Base-by-base conservation (phyloP, 1,140 invertebrate genomes). In the Lysiphlebus fabarum region DNA sequence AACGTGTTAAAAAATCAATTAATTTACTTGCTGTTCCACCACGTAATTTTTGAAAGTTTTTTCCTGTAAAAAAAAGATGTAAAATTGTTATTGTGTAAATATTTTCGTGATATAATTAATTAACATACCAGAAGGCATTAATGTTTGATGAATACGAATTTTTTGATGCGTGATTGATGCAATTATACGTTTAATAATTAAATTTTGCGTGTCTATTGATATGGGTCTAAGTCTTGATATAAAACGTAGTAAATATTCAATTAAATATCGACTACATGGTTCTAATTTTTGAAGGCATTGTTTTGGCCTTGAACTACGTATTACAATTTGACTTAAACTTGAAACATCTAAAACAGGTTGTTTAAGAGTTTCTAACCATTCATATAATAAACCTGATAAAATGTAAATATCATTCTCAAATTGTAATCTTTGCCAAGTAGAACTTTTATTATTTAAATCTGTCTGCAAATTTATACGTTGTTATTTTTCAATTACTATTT, bases 221-320 rank as follows among this genome's bases (percentile, higher is more conserved):
- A 87, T 76, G 1, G 86, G 86, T 43, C 85, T 81, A 9, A 91
- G 74, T 59, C 88, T 83, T 10, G 81, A 84, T 9, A 90, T 67
- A 68, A 91, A 89, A 43, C 85, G 81, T 6, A 90, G 73, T n/a
- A 91, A 68, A 71, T 91, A 91, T 70, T 91, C 89, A 11, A 90
- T 63, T 4, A 89, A 80, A 62, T 85, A 87, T 44, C 84, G 82
- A 43, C 83, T 82, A 54, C 82, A 85, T 80, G 81, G 71, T 49
- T 85, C 77, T 59, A 91, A 70, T 54, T 86, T 85, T 49, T 82
- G 74, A 4, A 91, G 74, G 65, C 87, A 89, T 8, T 81, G 76
- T 17, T 83, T 79, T 4, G 83, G 78, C 60, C 83, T 80, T 34
- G 82, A 73, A 69, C 83, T 71, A 76, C 81, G 64, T 61, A 83